Evolutionary conservation across 2,888 invertebrate species (phyloP), one percentile per base, ranked within the genome.

Genomic region (Eretmocerus hayati): DNA sequence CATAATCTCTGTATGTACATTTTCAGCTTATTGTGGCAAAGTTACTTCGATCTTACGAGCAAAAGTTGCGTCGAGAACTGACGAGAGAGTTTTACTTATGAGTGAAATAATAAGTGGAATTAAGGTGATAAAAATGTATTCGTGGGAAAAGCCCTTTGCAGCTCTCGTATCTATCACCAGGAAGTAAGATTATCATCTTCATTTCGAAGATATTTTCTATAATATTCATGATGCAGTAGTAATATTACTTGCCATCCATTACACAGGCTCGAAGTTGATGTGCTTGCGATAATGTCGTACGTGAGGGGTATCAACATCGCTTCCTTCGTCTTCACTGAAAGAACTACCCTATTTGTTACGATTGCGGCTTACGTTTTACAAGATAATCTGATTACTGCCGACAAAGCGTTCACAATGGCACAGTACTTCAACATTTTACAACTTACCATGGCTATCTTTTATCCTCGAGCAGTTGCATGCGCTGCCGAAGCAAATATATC

Each of bases 71-170:
- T 46, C 67, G 4, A 66, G 67, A 52, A 77, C 87, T 0, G 90
- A 89, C 63, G 81, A 84, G 64, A 74, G 90, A 54, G 82, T 90
- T 13, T 78, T 84, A 51, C 74, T 87, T 11, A 89, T 89, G 85
- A 84, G 83, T 58, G 89, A 90, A 71, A 79, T 90, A 46, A 81
- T 90, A 5, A 76, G 77, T 52, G 88, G 87, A 1, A 87, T 90
- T 59, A 79, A 85, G 61, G 85, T 89, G 1, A 87, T 90, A 58
- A 90, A 90, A 74, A 88, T 90, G 87, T 90, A 88, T 60, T 83
- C 87, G 2, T 90, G 90, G 83, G 90, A 90, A 63, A 82, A 79
- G 55, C 85, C 87, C 0, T 90, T 89, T 60, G 80, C 82, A 45
- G 76, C 78, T 48, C 70, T 87, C 1, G 81, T 89, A 2, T 77